A percentile compares a stretch with the other conserved stretches of the same genome.
Conservation (phyloP, 2,797 vertebrate species). For the Carcharodon carcharias region DNA sequence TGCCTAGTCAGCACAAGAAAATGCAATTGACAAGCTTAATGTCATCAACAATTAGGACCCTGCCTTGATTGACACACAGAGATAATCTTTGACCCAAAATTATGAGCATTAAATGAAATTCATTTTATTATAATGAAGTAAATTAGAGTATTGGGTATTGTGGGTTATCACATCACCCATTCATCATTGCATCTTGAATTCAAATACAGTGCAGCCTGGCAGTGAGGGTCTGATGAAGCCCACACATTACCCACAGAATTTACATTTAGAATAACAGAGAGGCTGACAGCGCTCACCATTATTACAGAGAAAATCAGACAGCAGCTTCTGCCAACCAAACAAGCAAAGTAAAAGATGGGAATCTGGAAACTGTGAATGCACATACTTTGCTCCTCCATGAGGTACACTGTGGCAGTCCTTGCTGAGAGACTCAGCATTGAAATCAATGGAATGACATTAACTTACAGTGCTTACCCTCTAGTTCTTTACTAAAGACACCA, state of each 20-base stretch:
- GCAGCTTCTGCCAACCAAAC: not conserved
- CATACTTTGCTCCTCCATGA: not conserved
- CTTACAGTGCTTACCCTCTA: not conserved
- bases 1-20: not conserved
- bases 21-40: not conserved
- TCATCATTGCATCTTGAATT: not conserved
- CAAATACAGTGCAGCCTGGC: not conserved
- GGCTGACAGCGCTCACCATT: too few species aligned
- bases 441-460: not conserved
- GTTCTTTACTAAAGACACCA: too few species aligned
- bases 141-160: not conserved
- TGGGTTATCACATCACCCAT: not conserved
- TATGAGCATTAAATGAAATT: not conserved
- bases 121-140: not conserved
- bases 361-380: not conserved
- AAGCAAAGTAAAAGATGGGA: not conserved
- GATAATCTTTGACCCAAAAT: not conserved
- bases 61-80: not conserved
- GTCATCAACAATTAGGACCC: not conserved
- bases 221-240: not conserved
- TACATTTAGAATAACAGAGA: not conserved
- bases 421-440: not conserved
- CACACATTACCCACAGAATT: not conserved
- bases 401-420: not conserved
- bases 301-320: too few species aligned